Evolutionary conservation across 92 coral and sea anemone species (phyloP).

Genomic region (Zoanthus gigantus): DNA sequence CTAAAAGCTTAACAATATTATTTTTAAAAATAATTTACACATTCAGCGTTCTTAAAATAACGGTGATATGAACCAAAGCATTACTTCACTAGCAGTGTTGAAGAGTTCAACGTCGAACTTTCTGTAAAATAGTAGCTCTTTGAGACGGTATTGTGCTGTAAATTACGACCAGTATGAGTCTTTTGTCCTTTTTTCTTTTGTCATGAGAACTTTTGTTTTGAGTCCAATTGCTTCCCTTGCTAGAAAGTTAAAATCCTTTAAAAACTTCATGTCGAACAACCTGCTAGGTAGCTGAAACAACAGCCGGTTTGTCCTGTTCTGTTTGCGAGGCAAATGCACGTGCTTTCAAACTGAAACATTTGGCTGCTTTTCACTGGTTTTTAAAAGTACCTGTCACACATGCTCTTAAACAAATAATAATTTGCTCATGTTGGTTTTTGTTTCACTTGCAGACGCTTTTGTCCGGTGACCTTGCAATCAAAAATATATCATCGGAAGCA

Average conservation of each 20-base stretch:
- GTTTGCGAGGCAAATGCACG: not conserved
- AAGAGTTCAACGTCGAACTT: not conserved
- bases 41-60: conserved; percentile 21
- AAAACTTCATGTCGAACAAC: not conserved
- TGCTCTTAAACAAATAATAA: conserved; percentile 28
- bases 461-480: not conserved
- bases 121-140: conserved; percentile 2
- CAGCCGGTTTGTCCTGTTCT: not conserved
- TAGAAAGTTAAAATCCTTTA: not conserved
- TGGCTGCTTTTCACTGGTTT: conserved; percentile 23
- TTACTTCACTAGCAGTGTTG: not conserved
- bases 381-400: conserved; percentile 43
- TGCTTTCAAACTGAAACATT: not conserved
- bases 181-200: conserved; percentile 14
- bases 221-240: not conserved
- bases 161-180: not conserved
- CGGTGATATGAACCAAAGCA: conserved; percentile 20
- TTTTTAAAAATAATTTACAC: conserved; percentile 10
- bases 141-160: not conserved
- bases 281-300: not conserved
- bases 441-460: conserved; percentile 1
- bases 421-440: conserved; percentile 22
- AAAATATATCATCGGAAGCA: not conserved
- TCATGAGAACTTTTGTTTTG: conserved; percentile 11
- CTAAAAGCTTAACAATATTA: not conserved